Base-by-base conservation (phyloP, 2,113 vertebrate species). In the Pedetes capensis region DNA sequence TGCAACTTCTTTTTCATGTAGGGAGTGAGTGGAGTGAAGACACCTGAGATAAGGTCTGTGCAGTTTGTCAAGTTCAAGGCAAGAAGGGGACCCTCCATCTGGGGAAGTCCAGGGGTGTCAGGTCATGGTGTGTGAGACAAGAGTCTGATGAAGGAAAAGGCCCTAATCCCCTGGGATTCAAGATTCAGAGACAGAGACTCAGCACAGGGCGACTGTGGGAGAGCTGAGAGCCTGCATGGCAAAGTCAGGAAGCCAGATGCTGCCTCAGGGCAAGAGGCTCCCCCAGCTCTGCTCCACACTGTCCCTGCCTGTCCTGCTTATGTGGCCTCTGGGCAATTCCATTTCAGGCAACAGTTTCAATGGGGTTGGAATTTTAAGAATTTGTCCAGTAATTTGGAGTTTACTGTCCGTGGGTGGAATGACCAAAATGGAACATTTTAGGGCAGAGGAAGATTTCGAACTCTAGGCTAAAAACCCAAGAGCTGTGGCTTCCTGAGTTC, bases 311-410 rank as follows among this genome's bases (percentile, higher is more conserved):
- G n/a, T 49, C 23, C 47, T 22, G 18, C 44, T 86, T 93, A 64
- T 5, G 29, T 34, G 32, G 32, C 37, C 79, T 85, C 82, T n/a
- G 18, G 66, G 13, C 37, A 89, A 87, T 71, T 97, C 64, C 84
- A 93, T 86, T 59, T 76, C 53, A 75, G 76, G 85, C 71, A 87
- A 61, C 39, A 88, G 44, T 72, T 94, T 78, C 81, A 89, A 66
- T 13, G 27, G 11, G 23, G 20, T 51, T 92, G 72, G 66, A 96
- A 91, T 59, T 71, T 23, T 61, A 92, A 94, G 80, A 96, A 81
- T 96, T 32, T 94, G 20, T 63, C 42, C 42, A 78, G 44, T 72
- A 78, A 91, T 85, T 92, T 94, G 23, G 23, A 92, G 44, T 29
- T 86, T 93, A 80, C 7, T 72, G 18, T 51, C 37, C 1, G 6